Base-by-base conservation (phyloP, 1,140 invertebrate species). In the Drosophila pseudoobscura region DNA sequence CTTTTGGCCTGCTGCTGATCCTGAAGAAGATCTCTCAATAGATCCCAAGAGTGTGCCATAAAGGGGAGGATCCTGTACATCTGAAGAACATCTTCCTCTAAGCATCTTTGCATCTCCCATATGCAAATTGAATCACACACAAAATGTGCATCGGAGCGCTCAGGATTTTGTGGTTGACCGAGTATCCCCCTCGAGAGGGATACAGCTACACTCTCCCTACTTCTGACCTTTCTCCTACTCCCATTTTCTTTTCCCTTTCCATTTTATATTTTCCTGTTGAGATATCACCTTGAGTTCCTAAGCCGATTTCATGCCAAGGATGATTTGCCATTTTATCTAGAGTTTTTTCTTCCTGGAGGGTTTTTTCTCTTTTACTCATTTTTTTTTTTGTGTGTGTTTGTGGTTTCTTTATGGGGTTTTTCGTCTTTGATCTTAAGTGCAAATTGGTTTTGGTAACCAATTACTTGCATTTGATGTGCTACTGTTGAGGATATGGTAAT, bases 221-320 rank as follows among this genome's bases (percentile, higher is more conserved):
- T 5, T 2, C 47, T 64, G 75, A 79, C 62, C 80, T 65, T 64
- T 64, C 35, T 64, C 59, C 62, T 58, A 13, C 35, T 11, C 11
- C 35, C 3, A 4, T 39, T 39, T 39, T 3, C 35, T 0, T 31
- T 29, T 51, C 45, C 56, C 7, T 31, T 9, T 31, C 8, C 8
- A 31, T 31, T 31, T 31, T 31, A 8, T 31, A 45, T 35, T 39
- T 39, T 46, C 49, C 56, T 61, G 79, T 59, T 63, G 45, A 70
- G 64, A 78, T 72, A 79, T 78, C 78, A 71, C 64, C 78, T 78
- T 88, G 83, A 87, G 66, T 66, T 73, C 59, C 71, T 87, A 87
- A 87, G 82, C 82, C 75, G 82, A 87, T 87, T 87, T 83, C 82
- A 88, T 75, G 75, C 75, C 51, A 58, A 75, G 69, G 61, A 85